A percentile compares a stretch with the other conserved stretches of the same genome.
Conservation (phyloP, 2,797 vertebrate species). For the Picus viridis region DNA sequence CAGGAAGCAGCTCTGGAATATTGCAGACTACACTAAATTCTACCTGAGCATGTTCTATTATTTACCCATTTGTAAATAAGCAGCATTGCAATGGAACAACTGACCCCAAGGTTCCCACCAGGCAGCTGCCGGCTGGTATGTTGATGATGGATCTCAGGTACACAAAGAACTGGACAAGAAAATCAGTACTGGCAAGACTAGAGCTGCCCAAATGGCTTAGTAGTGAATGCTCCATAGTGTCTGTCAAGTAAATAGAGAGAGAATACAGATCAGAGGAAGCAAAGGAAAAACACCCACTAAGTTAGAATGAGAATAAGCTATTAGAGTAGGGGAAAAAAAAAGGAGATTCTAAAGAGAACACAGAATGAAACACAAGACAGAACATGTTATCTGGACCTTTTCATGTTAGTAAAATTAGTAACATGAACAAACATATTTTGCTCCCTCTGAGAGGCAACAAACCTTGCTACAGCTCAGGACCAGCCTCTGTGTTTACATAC, state of each 20-base stretch:
- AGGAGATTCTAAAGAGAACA: background rate
- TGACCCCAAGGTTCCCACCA: constrained; percentile 70
- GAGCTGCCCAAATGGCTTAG: constrained; percentile 53
- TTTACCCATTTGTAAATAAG: constrained; percentile 40
- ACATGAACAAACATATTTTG: background rate
- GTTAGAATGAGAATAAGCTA: background rate
- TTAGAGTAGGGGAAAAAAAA: background rate
- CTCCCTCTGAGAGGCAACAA: background rate
- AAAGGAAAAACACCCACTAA: background rate
- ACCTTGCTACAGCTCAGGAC: background rate
- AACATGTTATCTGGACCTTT: background rate
- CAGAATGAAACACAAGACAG: background rate
- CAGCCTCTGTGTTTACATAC: background rate
- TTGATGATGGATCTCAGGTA: constrained; percentile 63
- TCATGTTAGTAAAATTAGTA: background rate
- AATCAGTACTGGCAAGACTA: constrained; percentile 53
- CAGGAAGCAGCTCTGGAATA: constrained; percentile 29
- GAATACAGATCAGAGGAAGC: constrained; percentile 30
- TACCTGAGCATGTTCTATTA: constrained; percentile 28
- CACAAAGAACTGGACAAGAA: constrained; percentile 64
- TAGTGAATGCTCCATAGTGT: constrained; percentile 67
- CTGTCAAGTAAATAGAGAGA: constrained; percentile 64
- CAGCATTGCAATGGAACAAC: constrained; percentile 61
- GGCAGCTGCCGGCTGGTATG: constrained; percentile 68
- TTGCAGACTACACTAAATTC: constrained; percentile 20